Evolutionary conservation across 2,888 invertebrate species (phyloP).

Genomic region (Spicauda simplicius): DNA sequence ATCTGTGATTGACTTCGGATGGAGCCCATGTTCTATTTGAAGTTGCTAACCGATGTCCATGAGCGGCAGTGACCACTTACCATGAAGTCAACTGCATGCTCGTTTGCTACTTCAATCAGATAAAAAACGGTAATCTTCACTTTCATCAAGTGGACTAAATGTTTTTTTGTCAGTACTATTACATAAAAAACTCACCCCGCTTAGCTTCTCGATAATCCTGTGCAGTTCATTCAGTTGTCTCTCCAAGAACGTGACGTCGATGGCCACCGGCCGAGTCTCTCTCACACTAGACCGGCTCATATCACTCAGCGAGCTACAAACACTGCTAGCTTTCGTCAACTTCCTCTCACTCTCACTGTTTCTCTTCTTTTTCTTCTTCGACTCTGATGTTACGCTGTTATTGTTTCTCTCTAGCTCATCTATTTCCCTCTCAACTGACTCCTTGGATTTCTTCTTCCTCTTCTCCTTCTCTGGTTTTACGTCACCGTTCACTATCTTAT

Average conservation of each 20-base stretch:
- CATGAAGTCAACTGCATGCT: no score
- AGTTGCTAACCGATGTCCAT: no score
- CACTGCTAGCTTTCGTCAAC: slow-evolving; percentile 63
- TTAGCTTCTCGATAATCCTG: slow-evolving; percentile 68
- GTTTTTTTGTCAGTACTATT: neutral
- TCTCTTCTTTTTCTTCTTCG: slow-evolving; percentile 42
- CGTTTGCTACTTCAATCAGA: no score
- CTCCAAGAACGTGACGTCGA: slow-evolving; percentile 77
- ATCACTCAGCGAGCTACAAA: slow-evolving; percentile 69
- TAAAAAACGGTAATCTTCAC: no score
- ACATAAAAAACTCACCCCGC: slow-evolving; percentile 52
- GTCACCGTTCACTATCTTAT: slow-evolving; percentile 16
- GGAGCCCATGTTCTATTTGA: no score
- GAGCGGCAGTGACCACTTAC: no score
- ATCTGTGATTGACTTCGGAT: no score
- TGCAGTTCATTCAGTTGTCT: slow-evolving; percentile 82
- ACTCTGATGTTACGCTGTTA: slow-evolving; percentile 3
- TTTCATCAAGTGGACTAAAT: no score
- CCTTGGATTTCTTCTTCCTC: slow-evolving; percentile 35
- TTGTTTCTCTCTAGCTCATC: slow-evolving; percentile 20
- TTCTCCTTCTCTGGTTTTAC: neutral
- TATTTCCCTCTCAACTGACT: slow-evolving; percentile 35
- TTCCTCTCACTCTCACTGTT: slow-evolving; percentile 44
- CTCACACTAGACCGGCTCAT: slow-evolving; percentile 59
- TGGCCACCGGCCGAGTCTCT: slow-evolving; percentile 40